A percentile compares a stretch with the other conserved stretches of the same genome.
phyloP scores from a whole-genome alignment of 1,140 invertebrate genomes.

The Tetramorium parvispinum region DNA sequence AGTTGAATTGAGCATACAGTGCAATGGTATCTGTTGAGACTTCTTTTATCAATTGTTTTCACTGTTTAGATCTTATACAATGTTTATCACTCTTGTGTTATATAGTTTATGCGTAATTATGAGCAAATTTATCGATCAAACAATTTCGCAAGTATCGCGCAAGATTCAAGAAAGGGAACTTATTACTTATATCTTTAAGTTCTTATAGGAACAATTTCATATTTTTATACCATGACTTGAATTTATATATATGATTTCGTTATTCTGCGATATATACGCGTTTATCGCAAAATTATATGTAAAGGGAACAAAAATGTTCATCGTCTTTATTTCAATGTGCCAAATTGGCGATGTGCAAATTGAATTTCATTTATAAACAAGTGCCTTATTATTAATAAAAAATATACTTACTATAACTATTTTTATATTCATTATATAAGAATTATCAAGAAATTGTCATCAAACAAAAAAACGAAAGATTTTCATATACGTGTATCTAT shows the following conservation, averaged over 20 bases:
- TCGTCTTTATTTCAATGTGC: neutral
- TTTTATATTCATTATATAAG: neutral
- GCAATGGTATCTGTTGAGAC: slow-evolving; percentile 35
- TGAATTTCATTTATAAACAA: slow-evolving; percentile 42
- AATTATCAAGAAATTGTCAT: neutral
- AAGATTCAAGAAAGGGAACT: neutral
- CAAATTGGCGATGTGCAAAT: slow-evolving; percentile 4
- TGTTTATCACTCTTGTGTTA: slow-evolving; percentile 13
- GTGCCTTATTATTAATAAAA: slow-evolving; percentile 44
- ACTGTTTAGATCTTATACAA: slow-evolving; percentile 16
- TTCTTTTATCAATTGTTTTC: slow-evolving; percentile 21
- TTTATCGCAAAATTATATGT: neutral
- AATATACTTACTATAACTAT: neutral
- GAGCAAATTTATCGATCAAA: slow-evolving; percentile 31
- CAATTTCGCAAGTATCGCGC: neutral
- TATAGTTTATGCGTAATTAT: slow-evolving; percentile 17
- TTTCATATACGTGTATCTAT: neutral
- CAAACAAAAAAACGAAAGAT: neutral
- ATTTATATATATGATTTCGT: slow-evolving; percentile 18
- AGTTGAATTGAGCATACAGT: slow-evolving; percentile 39
- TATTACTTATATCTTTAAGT: slow-evolving; percentile 18
- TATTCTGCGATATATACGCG: neutral
- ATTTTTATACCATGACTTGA: slow-evolving; percentile 38
- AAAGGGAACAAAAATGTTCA: neutral
- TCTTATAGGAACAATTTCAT: slow-evolving; percentile 8